Base-by-base conservation (phyloP, 1,140 invertebrate species). In the Cyclargus thomasi region DNA sequence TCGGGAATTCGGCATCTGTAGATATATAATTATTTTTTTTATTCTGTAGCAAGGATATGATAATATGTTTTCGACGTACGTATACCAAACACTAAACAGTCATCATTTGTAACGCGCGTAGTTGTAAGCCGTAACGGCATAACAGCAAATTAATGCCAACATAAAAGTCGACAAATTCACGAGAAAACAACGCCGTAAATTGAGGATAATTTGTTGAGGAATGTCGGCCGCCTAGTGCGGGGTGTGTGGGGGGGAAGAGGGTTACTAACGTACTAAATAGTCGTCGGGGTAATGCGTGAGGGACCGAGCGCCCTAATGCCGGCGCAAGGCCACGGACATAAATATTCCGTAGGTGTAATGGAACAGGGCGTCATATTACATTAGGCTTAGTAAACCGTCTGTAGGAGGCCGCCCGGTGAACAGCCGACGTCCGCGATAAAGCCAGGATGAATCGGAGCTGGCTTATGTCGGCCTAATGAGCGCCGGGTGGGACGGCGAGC, bases 111-210 rank as follows among this genome's bases (percentile, higher is more conserved):
- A 14, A 47, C 14, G 39, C 14, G 39, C 14, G 39, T 14, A 47
- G 39, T 14, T 14, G 8, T 29, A 29, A 29, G 29, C 29, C 29
- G 29, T 29, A 29, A 29, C 29, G 29, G 29, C 6, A 16, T 14
- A 47, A 47, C 39, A 47, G 14, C 39, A 1, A 2, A 47, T 47
- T 47, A 47, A 47, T 16, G 39, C 14, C 39, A 3, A 47, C 39
- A 47, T 47, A 47, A 47, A 47, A 47, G 39, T 47, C 39, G 39
- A 47, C 11, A 47, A 47, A 47, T 47, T 47, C 39, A 47, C 11
- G 39, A 47, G 39, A 47, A 47, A 47, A 47, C 39, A 47, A 16
- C 39, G 39, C 39, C 39, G 39, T 47, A 47, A 47, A 47, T 47
- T 47, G 39, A 11, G 1, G 39, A 47, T 47, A 47, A 47, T 47